Evolutionary conservation across 1,140 invertebrate genomes (phyloP).

Genomic region (Aradophagus sp.): DNA sequence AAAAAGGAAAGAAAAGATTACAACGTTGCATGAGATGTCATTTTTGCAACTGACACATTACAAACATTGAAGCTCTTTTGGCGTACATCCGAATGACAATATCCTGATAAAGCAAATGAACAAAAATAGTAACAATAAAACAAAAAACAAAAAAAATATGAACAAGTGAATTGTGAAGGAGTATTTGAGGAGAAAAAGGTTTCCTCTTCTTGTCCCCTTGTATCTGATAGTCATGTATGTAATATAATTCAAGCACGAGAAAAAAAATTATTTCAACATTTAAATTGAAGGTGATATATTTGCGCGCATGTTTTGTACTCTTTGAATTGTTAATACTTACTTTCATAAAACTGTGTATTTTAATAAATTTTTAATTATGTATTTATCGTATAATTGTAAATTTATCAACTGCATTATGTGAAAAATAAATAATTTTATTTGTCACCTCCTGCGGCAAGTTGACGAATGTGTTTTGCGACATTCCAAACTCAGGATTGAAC

Average conservation of each 20-base stretch:
- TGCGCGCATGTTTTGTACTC: too few relatives aligned
- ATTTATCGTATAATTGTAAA: background rate
- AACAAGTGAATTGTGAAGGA: too few relatives aligned
- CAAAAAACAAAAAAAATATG: constrained; percentile 1
- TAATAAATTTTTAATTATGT: background rate
- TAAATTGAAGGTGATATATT: too few relatives aligned
- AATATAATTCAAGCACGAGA: too few relatives aligned
- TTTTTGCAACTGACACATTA: too few relatives aligned
- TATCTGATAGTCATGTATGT: too few relatives aligned
- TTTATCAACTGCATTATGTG: too few relatives aligned
- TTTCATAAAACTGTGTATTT: background rate
- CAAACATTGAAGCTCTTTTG: constrained; percentile 14
- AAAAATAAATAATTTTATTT: background rate
- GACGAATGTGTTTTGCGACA: constrained; percentile 30
- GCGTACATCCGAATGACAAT: constrained; percentile 36
- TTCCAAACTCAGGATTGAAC: constrained; percentile 43
- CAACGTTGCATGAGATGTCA: too few relatives aligned
- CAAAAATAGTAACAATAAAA: constrained; percentile 8
- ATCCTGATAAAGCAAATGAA: constrained; percentile 12
- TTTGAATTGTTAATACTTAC: too few relatives aligned
- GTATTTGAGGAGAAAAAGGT: too few relatives aligned
- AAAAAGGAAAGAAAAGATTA: background rate
- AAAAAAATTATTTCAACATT: too few relatives aligned
- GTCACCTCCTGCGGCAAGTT: constrained; percentile 28
- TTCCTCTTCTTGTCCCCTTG: too few relatives aligned